These are phyloP conservation scores for Lepidochrysops patricia DNA, from an alignment of 2,888 invertebrate species.

Conservation along the genomic window DNA sequence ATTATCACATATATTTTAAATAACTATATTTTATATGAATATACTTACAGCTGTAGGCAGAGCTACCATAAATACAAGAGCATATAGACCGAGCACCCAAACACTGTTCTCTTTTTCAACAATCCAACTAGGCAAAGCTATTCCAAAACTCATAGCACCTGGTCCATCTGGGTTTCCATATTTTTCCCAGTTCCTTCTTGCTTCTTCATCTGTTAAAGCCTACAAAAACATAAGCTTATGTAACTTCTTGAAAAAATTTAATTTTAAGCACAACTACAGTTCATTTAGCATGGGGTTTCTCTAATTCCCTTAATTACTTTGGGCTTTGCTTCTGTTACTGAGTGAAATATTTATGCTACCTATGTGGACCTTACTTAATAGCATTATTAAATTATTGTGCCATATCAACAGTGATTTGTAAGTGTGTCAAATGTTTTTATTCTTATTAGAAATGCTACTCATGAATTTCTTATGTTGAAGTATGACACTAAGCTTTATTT, in stretches of 20 bases:
- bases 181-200: slow-evolving; percentile 97
- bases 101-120: slow-evolving; percentile 99
- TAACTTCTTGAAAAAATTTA: too few species aligned
- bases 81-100: slow-evolving; percentile 96
- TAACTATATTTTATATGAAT: too few species aligned
- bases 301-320: too few species aligned
- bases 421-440: background rate
- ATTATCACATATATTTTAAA: too few species aligned
- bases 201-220: slow-evolving; percentile 97
- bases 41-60: slow-evolving; percentile 84
- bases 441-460: too few species aligned
- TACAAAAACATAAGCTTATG: slow-evolving; percentile 48
- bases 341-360: background rate
- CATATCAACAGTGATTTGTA: background rate
- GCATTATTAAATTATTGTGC: background rate
- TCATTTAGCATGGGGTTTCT: too few species aligned
- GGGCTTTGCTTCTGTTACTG: too few species aligned
- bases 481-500: too few species aligned
- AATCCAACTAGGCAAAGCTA: slow-evolving; percentile 99
- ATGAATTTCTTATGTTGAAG: too few species aligned
- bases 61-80: slow-evolving; percentile 97
- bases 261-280: too few species aligned
- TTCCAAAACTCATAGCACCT: slow-evolving; percentile 99
- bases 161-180: slow-evolving; percentile 99
- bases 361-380: background rate